phyloP scores from a whole-genome alignment of 2,113 vertebrate genomes.

The Actenoides lindsayi region DNA sequence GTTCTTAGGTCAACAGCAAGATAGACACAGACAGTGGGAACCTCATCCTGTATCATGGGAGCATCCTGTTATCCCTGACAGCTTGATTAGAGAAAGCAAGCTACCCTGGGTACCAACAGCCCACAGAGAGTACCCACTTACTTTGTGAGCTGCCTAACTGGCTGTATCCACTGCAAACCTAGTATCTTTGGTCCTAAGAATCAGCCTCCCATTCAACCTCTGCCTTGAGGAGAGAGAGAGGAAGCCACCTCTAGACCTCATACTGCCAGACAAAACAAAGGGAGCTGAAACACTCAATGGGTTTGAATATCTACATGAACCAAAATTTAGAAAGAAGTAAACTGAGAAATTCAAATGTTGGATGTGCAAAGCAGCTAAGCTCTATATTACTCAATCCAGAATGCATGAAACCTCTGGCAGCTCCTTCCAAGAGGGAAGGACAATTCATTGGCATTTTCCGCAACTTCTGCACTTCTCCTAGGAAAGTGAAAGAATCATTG shows the following conservation, averaged over 20 bases:
- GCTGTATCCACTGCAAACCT: not conserved
- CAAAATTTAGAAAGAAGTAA: not conserved
- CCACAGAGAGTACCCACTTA: not conserved
- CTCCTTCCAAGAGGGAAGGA: not conserved
- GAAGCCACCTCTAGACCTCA: not conserved
- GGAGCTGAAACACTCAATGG: not conserved
- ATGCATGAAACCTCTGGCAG: not conserved
- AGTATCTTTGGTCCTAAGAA: not conserved
- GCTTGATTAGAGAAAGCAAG: not conserved
- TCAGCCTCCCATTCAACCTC: not conserved
- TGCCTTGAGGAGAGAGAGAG: not conserved
- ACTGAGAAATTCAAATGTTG: not conserved
- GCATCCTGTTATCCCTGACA: slow-evolving; percentile 24
- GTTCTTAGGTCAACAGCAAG: not conserved
- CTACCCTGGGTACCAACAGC: not conserved
- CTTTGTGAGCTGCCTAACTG: not conserved
- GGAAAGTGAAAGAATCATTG: not conserved
- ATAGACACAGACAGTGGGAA: slow-evolving; percentile 12
- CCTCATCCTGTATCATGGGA: slow-evolving; percentile 24
- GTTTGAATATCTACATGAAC: not conserved
- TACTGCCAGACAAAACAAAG: not conserved
- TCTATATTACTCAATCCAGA: not conserved
- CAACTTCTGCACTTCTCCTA: not conserved
- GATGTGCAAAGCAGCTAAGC: not conserved
- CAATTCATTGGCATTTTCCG: not conserved